phyloP scores from a whole-genome alignment of 1,140 invertebrate genomes.

The Condylostylus longicornis region DNA sequence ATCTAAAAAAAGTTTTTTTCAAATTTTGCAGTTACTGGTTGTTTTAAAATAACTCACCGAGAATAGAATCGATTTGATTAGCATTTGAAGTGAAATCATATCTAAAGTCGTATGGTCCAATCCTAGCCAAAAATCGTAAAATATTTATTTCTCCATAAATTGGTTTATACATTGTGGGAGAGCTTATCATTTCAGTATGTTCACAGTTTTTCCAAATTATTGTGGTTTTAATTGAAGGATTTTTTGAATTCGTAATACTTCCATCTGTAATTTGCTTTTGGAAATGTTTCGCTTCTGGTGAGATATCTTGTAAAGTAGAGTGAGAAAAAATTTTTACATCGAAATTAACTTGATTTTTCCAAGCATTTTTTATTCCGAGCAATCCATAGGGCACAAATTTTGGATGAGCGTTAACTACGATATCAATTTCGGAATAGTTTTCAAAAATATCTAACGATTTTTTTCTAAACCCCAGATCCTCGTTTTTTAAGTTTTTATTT shows the following conservation, averaged over 20 bases:
- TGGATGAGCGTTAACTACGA: conserved; percentile 29
- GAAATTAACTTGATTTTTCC: conserved; percentile 22
- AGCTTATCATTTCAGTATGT: conserved; percentile 31
- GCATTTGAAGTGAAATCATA: conserved; percentile 23
- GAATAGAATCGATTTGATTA: conserved; percentile 27
- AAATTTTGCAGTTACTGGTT: too few relatives aligned
- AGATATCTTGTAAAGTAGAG: conserved; percentile 28
- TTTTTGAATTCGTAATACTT: conserved; percentile 9
- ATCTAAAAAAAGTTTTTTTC: too few relatives aligned
- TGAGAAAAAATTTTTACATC: conserved; percentile 29
- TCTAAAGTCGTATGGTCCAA: conserved; percentile 23
- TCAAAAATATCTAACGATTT: background rate
- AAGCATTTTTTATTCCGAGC: conserved; percentile 27
- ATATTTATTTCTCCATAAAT: conserved; percentile 31
- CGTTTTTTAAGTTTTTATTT: conserved; percentile 19
- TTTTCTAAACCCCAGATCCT: conserved; percentile 9
- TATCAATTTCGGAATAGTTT: conserved; percentile 9
- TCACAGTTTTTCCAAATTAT: conserved; percentile 31
- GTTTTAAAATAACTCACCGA: too few relatives aligned
- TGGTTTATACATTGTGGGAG: conserved; percentile 30
- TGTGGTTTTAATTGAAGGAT: conserved; percentile 24
- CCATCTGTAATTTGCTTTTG: conserved; percentile 19
- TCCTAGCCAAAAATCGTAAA: conserved; percentile 27
- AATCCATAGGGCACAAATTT: conserved; percentile 30
- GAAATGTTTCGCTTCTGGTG: conserved; percentile 21